Evolutionary conservation across 2,888 invertebrate species (phyloP).

Genomic region (Amphiduros pacificus): DNA sequence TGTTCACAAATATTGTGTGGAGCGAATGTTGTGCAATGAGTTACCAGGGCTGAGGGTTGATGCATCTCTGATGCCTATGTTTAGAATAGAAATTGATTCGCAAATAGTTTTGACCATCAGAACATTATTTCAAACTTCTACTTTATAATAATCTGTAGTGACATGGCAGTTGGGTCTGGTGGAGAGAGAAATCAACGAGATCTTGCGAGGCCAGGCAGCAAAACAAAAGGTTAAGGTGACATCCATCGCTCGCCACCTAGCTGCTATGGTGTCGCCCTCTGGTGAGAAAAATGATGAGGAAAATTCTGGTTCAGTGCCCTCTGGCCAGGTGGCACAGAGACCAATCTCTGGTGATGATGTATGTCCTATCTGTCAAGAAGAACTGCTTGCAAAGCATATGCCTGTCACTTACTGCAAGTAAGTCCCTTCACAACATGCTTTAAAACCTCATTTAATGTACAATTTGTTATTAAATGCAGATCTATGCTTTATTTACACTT

Average conservation of each 20-base stretch:
- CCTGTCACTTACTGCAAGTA: constrained; percentile 60
- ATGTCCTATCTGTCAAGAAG: constrained; percentile 61
- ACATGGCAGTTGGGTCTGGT: constrained; percentile 59
- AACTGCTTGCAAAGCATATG: constrained; percentile 49
- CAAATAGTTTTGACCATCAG: too few species aligned
- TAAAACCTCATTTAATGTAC: too few species aligned
- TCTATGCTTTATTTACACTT: too few species aligned
- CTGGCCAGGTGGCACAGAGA: constrained; percentile 37
- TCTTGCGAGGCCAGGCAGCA: constrained; percentile 42
- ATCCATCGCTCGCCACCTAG: constrained; percentile 7
- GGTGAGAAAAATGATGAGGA: neutral
- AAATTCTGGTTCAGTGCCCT: neutral
- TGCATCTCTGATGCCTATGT: too few species aligned
- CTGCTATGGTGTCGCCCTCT: constrained; percentile 16
- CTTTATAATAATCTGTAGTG: constrained; percentile 46
- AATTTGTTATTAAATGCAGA: too few species aligned
- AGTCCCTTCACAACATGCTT: constrained; percentile 24
- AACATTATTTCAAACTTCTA: too few species aligned
- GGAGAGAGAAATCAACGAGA: constrained; percentile 57
- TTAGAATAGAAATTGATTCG: too few species aligned
- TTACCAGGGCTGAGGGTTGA: too few species aligned
- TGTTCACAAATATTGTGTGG: too few species aligned
- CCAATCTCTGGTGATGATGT: constrained; percentile 55
- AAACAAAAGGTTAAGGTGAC: constrained; percentile 30
- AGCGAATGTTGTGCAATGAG: too few species aligned